Conservation (phyloP, 30 jellyfish, hydroid and myxozoan genomes). For the Aurelia sp. region DNA sequence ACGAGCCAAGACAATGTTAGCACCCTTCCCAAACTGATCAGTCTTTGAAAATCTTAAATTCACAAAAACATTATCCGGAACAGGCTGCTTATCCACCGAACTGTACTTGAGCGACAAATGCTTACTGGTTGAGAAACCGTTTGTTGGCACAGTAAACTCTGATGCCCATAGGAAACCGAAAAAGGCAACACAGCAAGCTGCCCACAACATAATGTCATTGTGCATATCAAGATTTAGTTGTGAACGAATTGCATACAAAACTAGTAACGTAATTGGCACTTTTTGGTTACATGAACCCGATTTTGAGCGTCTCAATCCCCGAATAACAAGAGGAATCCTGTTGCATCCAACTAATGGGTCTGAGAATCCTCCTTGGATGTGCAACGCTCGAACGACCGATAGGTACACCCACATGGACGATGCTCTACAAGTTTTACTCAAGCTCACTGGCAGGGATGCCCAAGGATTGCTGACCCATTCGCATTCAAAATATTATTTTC, state of each 20-base stretch:
- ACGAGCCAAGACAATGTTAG: too few species aligned
- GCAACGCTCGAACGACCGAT: slow-evolving; percentile 40
- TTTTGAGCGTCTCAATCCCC: slow-evolving; percentile 11
- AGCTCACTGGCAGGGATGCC: slow-evolving; percentile 14
- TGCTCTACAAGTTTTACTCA: slow-evolving; percentile 8
- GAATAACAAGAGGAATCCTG: too few species aligned
- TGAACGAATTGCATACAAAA: neutral
- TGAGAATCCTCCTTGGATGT: slow-evolving; percentile 6
- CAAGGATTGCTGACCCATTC: slow-evolving; percentile 9
- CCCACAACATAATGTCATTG: slow-evolving; percentile 44
- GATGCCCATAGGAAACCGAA: slow-evolving; percentile 34
- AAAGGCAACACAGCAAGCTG: slow-evolving; percentile 47
- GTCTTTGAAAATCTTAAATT: slow-evolving; percentile 7
- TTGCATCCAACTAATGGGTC: slow-evolving; percentile 37
- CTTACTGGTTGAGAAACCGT: neutral
- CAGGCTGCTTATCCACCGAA: slow-evolving; percentile 13
- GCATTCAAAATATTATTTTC: neutral
- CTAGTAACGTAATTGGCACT: slow-evolving; percentile 30
- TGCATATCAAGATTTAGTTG: neutral
- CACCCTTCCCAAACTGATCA: slow-evolving; percentile 37
- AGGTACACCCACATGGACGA: slow-evolving; percentile 35
- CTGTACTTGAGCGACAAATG: slow-evolving; percentile 3
- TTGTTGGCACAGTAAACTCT: slow-evolving; percentile 15
- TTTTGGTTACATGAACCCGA: neutral
- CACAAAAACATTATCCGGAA: neutral